phyloP scores from a whole-genome alignment of 30 jellyfish, hydroid and myxozoan genomes.

The Aurelia aurita region DNA sequence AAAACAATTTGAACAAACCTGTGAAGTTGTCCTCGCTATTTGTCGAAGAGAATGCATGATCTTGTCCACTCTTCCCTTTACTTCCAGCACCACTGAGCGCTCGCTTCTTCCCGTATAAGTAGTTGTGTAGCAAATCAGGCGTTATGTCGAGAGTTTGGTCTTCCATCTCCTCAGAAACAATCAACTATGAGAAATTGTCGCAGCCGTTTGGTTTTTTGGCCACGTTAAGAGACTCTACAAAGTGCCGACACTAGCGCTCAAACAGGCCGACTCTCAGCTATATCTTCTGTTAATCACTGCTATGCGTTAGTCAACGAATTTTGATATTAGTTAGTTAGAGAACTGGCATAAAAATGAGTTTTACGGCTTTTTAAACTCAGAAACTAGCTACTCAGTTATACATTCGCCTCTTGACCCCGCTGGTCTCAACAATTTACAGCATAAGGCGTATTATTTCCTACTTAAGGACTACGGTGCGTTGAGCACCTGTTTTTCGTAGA shows the following conservation, averaged over 20 bases:
- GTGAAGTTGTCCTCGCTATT: slow-evolving; percentile 9
- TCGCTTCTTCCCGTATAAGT: slow-evolving; percentile 65
- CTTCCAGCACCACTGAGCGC: no score
- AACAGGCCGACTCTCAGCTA: slow-evolving; percentile 21
- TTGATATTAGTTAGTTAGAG: slow-evolving; percentile 21
- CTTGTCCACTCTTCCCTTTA: no score
- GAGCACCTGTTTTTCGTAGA: slow-evolving; percentile 31
- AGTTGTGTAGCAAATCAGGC: slow-evolving; percentile 77
- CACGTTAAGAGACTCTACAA: slow-evolving; percentile 21
- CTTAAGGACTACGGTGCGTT: slow-evolving; percentile 18
- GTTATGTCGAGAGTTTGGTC: slow-evolving; percentile 49
- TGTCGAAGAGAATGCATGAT: background rate
- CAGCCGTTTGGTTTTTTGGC: slow-evolving; percentile 57
- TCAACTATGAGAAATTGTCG: slow-evolving; percentile 37
- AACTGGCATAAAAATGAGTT: slow-evolving; percentile 5
- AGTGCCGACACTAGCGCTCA: slow-evolving; percentile 32
- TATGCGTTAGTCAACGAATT: slow-evolving; percentile 1
- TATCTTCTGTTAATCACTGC: slow-evolving; percentile 1
- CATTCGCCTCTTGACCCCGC: slow-evolving; percentile 40
- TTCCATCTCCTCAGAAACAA: slow-evolving; percentile 31
- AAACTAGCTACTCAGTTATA: slow-evolving; percentile 1
- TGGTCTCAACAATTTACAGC: slow-evolving; percentile 35
- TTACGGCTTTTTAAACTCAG: no score
- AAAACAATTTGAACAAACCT: slow-evolving; percentile 18
- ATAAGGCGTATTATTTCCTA: slow-evolving; percentile 20